phyloP scores from a whole-genome alignment of 1,140 invertebrate species.

The Neodiprion fabricii region DNA sequence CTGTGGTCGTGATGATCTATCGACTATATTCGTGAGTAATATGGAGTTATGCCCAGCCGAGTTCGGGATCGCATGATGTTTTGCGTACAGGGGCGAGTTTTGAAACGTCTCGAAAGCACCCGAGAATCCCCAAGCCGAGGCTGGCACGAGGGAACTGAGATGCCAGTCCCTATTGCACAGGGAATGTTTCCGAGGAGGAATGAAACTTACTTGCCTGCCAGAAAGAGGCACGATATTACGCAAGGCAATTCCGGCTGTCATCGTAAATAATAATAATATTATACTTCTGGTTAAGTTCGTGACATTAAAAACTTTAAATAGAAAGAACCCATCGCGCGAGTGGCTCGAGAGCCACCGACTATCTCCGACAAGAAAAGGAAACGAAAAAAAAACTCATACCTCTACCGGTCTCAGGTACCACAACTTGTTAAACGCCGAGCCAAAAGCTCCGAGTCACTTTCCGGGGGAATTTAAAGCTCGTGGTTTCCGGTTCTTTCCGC shows the following conservation, averaged over 20 bases:
- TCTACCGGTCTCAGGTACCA: no score
- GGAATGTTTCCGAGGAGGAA: background rate
- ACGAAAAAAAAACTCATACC: no score
- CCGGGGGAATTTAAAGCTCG: no score
- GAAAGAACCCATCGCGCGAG: background rate
- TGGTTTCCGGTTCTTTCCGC: no score
- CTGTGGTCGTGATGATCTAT: no score
- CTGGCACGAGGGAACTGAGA: background rate
- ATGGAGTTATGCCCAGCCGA: no score
- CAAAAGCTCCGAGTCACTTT: no score
- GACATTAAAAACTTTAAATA: constrained; percentile 1
- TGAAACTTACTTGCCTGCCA: background rate
- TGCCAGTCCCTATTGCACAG: background rate
- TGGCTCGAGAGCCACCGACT: background rate
- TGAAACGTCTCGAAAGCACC: background rate
- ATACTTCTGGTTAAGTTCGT: background rate
- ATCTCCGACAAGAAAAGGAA: background rate
- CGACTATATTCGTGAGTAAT: no score
- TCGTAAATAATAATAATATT: constrained; percentile 1
- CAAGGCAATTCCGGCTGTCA: constrained; percentile 1
- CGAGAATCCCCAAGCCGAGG: background rate
- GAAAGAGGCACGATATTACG: constrained; percentile 4
- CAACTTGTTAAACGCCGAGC: no score
- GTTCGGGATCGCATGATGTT: background rate
- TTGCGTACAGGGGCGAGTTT: background rate